A percentile compares a stretch with the other conserved stretches of the same genome.
Conservation (phyloP, 2,113 vertebrate genomes). For the Poecile atricapillus region DNA sequence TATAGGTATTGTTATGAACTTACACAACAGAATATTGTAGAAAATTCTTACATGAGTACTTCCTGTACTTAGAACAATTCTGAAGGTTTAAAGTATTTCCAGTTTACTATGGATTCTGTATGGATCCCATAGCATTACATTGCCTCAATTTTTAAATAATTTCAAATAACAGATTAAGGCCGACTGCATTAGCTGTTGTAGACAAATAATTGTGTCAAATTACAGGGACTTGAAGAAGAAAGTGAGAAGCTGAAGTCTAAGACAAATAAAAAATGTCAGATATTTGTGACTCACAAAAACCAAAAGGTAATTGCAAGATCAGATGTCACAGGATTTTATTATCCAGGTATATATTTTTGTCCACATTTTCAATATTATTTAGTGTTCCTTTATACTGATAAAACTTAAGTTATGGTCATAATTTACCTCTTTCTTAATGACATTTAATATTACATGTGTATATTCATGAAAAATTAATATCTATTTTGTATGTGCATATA, state of each 20-base stretch:
- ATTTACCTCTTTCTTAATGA: neutral
- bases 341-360: conserved; percentile 71
- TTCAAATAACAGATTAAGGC: neutral
- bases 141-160: neutral
- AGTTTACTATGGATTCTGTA: neutral
- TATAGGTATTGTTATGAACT: neutral
- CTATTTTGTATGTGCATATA: neutral
- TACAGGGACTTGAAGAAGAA: conserved; percentile 45
- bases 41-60: neutral
- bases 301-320: conserved; percentile 82
- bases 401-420: neutral
- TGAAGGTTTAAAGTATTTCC: neutral
- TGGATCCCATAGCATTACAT: neutral
- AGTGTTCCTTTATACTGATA: neutral
- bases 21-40: neutral
- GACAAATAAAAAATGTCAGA: conserved; percentile 44
- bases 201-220: neutral
- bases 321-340: conserved; percentile 80
- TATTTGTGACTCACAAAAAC: conserved; percentile 60
- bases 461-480: neutral
- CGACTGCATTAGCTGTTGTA: neutral
- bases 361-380: neutral
- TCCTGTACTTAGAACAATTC: neutral
- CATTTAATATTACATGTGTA: neutral
- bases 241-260: conserved; percentile 14